phyloP scores from a whole-genome alignment of 2,888 invertebrate species.

The Cactoblastis cactorum region DNA sequence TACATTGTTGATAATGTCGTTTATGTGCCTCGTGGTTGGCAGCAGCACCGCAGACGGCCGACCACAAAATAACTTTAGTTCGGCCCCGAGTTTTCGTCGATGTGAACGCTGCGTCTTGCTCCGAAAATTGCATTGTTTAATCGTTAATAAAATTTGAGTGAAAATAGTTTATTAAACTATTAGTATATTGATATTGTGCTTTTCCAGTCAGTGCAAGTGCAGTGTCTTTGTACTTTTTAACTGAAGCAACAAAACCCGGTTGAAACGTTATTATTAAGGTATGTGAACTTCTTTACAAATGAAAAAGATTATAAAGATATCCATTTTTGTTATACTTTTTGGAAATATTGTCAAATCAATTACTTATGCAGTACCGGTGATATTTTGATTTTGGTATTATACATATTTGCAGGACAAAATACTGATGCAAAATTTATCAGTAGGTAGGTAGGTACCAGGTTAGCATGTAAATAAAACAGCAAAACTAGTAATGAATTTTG shows the following conservation, averaged over 20 bases:
- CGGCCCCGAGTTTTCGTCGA: conserved; percentile 49
- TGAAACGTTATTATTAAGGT: not conserved
- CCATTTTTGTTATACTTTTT: no score
- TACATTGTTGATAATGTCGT: conserved; percentile 31
- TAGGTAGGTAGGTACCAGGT: no score
- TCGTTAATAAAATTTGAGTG: conserved; percentile 1
- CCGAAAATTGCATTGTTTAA: not conserved
- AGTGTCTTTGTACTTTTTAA: conserved; percentile 20
- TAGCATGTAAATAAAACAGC: no score
- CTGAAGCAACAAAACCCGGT: not conserved
- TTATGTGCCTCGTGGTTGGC: conserved; percentile 25
- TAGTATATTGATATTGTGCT: conserved; percentile 20
- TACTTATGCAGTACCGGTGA: no score
- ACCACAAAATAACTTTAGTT: conserved; percentile 64
- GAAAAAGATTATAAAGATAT: no score
- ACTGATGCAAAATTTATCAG: no score
- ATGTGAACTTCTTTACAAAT: not conserved
- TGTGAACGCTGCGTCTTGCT: conserved; percentile 43
- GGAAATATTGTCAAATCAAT: no score
- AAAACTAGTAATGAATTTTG: no score
- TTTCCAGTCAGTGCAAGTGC: conserved; percentile 20
- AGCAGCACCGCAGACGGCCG: conserved; percentile 30
- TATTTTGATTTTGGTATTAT: no score
- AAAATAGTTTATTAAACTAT: conserved; percentile 14
- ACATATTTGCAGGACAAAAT: no score